Evolutionary conservation across 2,888 invertebrate species (phyloP).

Genomic region (Reticulitermes lucifugus): DNA sequence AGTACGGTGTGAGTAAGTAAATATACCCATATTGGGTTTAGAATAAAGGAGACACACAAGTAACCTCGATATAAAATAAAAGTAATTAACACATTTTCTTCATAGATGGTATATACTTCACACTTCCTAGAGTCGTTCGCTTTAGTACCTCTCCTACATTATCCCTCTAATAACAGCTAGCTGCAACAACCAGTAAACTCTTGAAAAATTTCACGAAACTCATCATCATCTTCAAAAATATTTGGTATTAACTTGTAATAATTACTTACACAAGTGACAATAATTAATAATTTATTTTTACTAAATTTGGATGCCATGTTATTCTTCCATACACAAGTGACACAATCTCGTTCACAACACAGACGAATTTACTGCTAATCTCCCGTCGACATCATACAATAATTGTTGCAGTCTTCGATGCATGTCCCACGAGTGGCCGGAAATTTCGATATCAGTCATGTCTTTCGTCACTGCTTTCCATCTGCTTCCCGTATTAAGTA

Average conservation of each 20-base stretch:
- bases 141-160: background rate
- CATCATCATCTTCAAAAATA: background rate
- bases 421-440: too few relatives aligned
- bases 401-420: too few relatives aligned
- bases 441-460: too few relatives aligned
- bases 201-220: background rate
- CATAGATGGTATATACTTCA: background rate
- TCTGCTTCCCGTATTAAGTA: too few relatives aligned
- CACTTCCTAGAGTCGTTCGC: background rate
- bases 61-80: background rate
- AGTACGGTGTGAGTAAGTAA: background rate
- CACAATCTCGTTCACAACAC: background rate
- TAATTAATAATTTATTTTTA: background rate
- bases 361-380: background rate
- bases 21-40: background rate
- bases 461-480: too few relatives aligned
- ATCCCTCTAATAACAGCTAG: background rate
- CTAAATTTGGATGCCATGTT: conserved; percentile 6
- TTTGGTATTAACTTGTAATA: background rate
- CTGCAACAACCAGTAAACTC: background rate
- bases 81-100: background rate
- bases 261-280: background rate
- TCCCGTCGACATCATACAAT: too few relatives aligned
- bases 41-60: background rate
- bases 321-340: background rate